Percentiles rank a stretch among this genome's conserved stretches.
Conservation (phyloP, 2,888 invertebrate species). For the Coecobrya sp. region DNA sequence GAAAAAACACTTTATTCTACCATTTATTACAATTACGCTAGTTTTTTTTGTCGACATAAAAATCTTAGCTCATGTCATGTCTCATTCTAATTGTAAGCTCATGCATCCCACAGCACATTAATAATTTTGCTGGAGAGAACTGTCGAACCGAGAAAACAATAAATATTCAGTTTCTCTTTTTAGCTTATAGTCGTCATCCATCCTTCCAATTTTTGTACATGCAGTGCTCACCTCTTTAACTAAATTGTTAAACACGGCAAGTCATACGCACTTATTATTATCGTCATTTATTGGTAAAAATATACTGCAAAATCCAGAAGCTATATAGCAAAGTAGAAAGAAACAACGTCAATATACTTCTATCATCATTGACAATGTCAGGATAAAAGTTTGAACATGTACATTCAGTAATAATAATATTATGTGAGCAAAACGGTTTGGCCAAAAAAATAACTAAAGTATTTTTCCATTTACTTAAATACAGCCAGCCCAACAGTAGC, state of each 20-base stretch:
- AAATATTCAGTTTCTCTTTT: conserved; percentile 25
- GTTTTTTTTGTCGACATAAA: background rate
- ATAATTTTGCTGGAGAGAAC: conserved; percentile 2
- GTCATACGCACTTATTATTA: conserved; percentile 29
- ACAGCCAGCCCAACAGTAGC: background rate
- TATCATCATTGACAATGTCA: background rate
- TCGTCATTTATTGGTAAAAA: conserved; percentile 1
- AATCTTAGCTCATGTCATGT: background rate
- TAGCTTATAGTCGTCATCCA: background rate
- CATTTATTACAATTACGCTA: conserved; percentile 20
- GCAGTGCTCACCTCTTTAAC: background rate
- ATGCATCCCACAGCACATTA: conserved; percentile 2
- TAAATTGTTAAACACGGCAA: conserved; percentile 41
- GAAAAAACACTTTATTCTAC: conserved; percentile 73
- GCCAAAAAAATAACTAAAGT: background rate
- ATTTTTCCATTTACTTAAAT: background rate
- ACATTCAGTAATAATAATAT: background rate
- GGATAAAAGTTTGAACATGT: background rate
- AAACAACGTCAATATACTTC: background rate
- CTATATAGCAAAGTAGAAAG: background rate
- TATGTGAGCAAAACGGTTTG: background rate
- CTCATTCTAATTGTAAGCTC: background rate
- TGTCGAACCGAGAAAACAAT: background rate
- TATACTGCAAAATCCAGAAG: background rate
- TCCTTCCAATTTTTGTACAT: background rate